Evolutionary conservation across 2,113 vertebrate genomes (phyloP).

Genomic region (Equus przewalskii): DNA sequence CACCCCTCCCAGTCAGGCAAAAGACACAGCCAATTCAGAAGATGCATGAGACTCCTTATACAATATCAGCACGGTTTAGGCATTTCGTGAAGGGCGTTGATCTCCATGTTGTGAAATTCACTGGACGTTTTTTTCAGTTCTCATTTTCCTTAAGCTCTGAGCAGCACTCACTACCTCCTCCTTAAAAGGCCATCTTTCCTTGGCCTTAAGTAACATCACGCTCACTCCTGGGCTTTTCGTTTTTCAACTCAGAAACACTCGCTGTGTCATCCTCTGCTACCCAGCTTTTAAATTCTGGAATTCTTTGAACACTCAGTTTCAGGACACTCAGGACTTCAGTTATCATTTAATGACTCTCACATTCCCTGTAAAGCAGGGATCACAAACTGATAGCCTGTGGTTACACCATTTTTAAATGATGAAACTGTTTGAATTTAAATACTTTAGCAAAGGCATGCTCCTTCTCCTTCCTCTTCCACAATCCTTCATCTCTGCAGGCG

Average conservation of each 20-base stretch:
- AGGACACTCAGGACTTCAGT: neutral
- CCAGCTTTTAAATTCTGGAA: neutral
- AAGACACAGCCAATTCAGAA: neutral
- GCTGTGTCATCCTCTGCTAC: neutral
- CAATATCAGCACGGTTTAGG: neutral
- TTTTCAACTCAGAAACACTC: neutral
- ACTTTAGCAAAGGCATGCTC: neutral
- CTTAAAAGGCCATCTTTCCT: neutral
- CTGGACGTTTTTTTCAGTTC: neutral
- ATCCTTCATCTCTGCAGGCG: neutral
- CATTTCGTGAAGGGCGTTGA: conserved; percentile 1
- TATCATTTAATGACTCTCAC: neutral
- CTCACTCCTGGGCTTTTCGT: neutral
- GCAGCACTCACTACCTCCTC: neutral
- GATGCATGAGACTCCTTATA: neutral
- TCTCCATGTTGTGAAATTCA: conserved; percentile 38
- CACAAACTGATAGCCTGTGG: neutral
- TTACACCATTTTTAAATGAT: neutral
- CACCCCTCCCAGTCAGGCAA: neutral
- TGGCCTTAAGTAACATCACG: neutral
- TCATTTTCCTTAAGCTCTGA: neutral
- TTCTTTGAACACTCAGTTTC: neutral
- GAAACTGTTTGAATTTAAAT: conserved; percentile 26
- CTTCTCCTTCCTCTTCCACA: neutral
- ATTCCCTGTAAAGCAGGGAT: neutral